Evolutionary conservation across 2,113 vertebrate species (phyloP).

Genomic region (Artemisiospiza belli): DNA sequence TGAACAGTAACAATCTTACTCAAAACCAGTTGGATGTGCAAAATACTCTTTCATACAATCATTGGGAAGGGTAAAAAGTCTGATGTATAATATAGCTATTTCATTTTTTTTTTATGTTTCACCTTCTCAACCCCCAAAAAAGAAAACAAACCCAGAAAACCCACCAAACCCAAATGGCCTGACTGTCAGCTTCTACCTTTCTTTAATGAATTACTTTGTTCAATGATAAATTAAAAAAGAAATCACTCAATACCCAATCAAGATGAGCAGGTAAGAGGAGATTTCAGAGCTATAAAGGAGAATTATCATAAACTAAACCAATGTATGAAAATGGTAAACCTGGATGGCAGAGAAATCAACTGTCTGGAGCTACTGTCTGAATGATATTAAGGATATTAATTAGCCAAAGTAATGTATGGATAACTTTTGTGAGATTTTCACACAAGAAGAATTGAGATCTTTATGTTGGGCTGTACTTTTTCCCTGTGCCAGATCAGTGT

Average conservation of each 20-base stretch:
- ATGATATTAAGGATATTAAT: not conserved
- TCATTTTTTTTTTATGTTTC: not conserved
- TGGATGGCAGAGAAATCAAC: not conserved
- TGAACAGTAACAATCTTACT: not conserved
- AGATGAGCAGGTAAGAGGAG: not conserved
- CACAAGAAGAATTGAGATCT: not conserved
- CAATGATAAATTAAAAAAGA: not conserved
- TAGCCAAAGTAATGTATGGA: not conserved
- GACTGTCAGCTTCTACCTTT: not conserved
- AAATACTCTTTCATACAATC: not conserved
- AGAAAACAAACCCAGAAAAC: accelerated
- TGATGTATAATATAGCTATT: not conserved
- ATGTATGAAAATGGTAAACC: not conserved
- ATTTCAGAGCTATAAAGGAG: not conserved
- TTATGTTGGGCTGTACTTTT: not conserved
- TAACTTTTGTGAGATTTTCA: not conserved
- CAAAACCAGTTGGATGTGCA: not conserved
- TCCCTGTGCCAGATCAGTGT: not conserved
- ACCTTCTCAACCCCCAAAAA: accelerated
- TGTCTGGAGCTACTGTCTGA: not conserved
- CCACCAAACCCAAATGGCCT: not conserved
- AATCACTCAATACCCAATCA: not conserved
- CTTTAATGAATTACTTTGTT: not conserved
- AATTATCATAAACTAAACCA: not conserved
- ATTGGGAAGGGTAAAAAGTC: not conserved